Percentiles rank a stretch among this genome's conserved stretches.
phyloP scores from a whole-genome alignment of 2,888 invertebrate genomes.

The Trissoscelio sp. region DNA sequence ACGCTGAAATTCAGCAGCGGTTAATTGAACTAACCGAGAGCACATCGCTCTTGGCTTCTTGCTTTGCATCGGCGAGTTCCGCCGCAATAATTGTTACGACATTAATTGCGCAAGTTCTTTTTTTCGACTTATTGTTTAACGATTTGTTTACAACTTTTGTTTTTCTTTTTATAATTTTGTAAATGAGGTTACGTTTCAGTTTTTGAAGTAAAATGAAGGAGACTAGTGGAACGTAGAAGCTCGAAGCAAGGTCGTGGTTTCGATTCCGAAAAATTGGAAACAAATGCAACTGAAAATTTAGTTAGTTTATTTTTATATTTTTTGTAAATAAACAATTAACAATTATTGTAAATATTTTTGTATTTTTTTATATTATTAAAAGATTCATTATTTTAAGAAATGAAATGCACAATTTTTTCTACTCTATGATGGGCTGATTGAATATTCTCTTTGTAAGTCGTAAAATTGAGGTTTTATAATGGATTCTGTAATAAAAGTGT shows the following conservation, averaged over 20 bases:
- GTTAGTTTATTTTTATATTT: neutral
- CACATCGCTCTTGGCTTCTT: slow-evolving; percentile 47
- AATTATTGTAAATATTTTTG: no score
- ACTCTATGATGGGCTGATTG: neutral
- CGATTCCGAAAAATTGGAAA: no score
- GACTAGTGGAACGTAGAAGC: slow-evolving; percentile 10
- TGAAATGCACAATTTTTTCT: neutral
- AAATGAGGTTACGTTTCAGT: neutral
- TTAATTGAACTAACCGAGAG: slow-evolving; percentile 29
- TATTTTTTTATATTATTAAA: no score
- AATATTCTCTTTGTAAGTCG: neutral
- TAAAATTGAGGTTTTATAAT: neutral
- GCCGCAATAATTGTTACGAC: slow-evolving; percentile 43
- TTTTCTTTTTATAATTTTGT: slow-evolving; percentile 4
- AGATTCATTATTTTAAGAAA: neutral
- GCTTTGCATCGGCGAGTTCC: slow-evolving; percentile 41
- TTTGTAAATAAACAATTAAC: no score
- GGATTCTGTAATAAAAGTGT: neutral
- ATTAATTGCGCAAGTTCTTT: slow-evolving; percentile 53
- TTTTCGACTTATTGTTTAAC: neutral
- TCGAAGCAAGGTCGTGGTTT: slow-evolving; percentile 13
- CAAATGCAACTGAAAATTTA: no score
- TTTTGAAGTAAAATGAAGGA: neutral
- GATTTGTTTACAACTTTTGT: neutral
- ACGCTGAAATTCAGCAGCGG: slow-evolving; percentile 28